Evolutionary conservation across 2,888 invertebrate genomes (phyloP).

Genomic region (Nymphalis urticae): DNA sequence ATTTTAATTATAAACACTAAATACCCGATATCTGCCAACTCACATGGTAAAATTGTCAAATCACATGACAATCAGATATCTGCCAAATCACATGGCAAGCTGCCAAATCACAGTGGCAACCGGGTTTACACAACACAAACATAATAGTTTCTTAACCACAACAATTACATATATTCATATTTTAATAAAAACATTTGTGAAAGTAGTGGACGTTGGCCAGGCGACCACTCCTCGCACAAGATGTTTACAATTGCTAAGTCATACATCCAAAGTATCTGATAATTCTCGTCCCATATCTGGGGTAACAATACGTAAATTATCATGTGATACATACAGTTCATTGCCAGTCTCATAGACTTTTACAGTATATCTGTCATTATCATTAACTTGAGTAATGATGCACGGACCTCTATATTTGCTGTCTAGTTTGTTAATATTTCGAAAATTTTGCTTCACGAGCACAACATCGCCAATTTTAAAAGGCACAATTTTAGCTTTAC

Average conservation of each 20-base stretch:
- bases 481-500: slow-evolving; percentile 7
- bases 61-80: too few species aligned
- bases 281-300: not conserved
- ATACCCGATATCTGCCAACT: too few species aligned
- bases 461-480: slow-evolving; percentile 9
- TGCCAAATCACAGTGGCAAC: too few species aligned
- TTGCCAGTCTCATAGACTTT: not conserved
- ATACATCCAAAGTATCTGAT: not conserved
- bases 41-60: too few species aligned
- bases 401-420: not conserved
- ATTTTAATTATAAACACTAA: too few species aligned
- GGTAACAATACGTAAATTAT: not conserved
- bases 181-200: not conserved
- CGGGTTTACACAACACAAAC: too few species aligned
- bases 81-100: too few species aligned
- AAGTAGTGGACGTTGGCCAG: not conserved
- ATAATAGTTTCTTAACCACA: too few species aligned
- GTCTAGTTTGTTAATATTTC: not conserved
- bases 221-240: not conserved
- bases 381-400: not conserved
- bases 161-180: too few species aligned
- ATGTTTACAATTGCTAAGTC: not conserved
- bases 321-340: not conserved
- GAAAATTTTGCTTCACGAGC: not conserved
- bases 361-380: slow-evolving; percentile 1